A percentile compares a stretch with the other conserved stretches of the same genome.
phyloP scores from a whole-genome alignment of 2,797 vertebrate species.

The Acanthiza pusilla region DNA sequence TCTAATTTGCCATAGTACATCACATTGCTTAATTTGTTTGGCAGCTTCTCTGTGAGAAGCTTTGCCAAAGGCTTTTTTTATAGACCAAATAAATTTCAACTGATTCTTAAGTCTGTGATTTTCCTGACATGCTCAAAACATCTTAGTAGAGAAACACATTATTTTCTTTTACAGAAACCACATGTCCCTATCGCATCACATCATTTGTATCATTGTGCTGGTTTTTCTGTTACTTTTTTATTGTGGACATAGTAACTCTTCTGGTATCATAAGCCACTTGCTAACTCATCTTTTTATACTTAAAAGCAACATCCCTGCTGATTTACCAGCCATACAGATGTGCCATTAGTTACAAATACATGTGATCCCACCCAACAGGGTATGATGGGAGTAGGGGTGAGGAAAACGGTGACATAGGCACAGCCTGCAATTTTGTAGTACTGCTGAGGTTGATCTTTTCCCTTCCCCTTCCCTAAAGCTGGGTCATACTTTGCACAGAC shows the following conservation, averaged over 20 bases:
- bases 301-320: background rate
- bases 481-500: background rate
- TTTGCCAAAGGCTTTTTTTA: conserved; percentile 60
- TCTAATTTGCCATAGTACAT: conserved; percentile 41
- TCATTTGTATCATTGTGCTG: background rate
- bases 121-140: conserved; percentile 19
- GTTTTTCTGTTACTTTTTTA: background rate
- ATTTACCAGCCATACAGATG: background rate
- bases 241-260: background rate
- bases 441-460: background rate
- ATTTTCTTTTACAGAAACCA: conserved; percentile 30
- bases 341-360: background rate
- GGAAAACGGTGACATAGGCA: background rate
- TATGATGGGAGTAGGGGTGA: background rate
- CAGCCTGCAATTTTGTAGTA: background rate
- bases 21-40: conserved; percentile 49
- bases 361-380: background rate
- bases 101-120: conserved; percentile 19
- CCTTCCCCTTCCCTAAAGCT: background rate
- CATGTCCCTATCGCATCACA: background rate
- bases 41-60: conserved; percentile 32
- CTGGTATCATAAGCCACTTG: background rate
- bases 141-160: background rate
- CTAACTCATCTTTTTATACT: background rate
- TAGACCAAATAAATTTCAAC: conserved; percentile 48